Evolutionary conservation across 2,797 vertebrate species (phyloP).

Genomic region (Molossus molossus): DNA sequence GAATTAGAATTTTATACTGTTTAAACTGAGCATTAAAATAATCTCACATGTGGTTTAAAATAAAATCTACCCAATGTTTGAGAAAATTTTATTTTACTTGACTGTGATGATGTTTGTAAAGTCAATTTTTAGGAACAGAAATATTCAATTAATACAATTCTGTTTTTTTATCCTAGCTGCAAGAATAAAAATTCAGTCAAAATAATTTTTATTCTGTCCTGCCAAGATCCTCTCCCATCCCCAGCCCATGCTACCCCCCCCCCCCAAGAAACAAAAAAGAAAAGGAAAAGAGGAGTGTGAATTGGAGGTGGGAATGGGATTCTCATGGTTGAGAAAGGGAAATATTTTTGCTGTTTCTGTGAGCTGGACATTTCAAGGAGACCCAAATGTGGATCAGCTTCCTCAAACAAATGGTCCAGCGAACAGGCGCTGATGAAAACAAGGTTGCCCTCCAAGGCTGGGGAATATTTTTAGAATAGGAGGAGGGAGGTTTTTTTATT

Average conservation of each 20-base stretch:
- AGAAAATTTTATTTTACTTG: slow-evolving; percentile 61
- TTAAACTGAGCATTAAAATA: background rate
- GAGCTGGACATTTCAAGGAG: slow-evolving; percentile 60
- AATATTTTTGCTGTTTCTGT: background rate
- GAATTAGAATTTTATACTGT: slow-evolving; percentile 13
- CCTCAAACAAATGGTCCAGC: slow-evolving; percentile 33
- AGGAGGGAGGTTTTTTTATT: slow-evolving; percentile 67
- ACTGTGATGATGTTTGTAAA: slow-evolving; percentile 13
- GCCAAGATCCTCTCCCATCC: background rate
- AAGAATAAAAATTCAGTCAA: slow-evolving; percentile 60
- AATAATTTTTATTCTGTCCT: slow-evolving; percentile 35
- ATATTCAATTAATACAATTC: slow-evolving; percentile 2
- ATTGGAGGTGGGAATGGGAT: background rate
- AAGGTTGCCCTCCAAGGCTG: slow-evolving; percentile 68
- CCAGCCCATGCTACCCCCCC: too few relatives aligned
- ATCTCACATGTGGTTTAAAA: background rate
- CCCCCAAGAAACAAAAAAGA: background rate
- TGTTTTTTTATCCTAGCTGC: slow-evolving; percentile 36
- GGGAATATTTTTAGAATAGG: slow-evolving; percentile 83
- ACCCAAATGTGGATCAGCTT: background rate
- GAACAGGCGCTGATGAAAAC: slow-evolving; percentile 59
- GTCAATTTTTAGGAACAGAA: slow-evolving; percentile 49
- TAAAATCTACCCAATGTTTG: slow-evolving; percentile 19
- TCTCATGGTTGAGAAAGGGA: background rate
- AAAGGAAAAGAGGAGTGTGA: background rate